phyloP scores from a whole-genome alignment of 2,888 invertebrate species.

The Iselma pallidipennis region DNA sequence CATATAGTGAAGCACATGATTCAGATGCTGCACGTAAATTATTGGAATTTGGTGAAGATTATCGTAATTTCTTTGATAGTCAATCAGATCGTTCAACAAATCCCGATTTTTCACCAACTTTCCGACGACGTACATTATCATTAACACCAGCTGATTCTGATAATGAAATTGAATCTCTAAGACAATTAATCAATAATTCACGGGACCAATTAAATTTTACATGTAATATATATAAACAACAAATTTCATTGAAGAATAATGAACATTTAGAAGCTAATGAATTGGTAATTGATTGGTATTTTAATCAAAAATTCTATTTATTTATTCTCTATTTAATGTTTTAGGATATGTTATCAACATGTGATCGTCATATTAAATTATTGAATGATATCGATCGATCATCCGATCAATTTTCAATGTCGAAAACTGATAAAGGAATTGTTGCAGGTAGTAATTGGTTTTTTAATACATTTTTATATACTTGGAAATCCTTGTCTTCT shows the following conservation, averaged over 20 bases:
- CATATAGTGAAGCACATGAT: slow-evolving; percentile 85
- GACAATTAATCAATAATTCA: slow-evolving; percentile 50
- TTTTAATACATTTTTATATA: slow-evolving; percentile 46
- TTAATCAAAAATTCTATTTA: slow-evolving; percentile 6
- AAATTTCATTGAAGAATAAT: slow-evolving; percentile 46
- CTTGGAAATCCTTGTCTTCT: slow-evolving; percentile 48
- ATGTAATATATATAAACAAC: slow-evolving; percentile 48
- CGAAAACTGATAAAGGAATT: slow-evolving; percentile 46
- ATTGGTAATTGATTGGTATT: slow-evolving; percentile 39
- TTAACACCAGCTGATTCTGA: slow-evolving; percentile 43
- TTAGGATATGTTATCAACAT: slow-evolving; percentile 81
- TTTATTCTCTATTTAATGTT: slow-evolving; percentile 34
- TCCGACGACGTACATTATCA: slow-evolving; percentile 44
- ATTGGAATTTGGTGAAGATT: slow-evolving; percentile 88
- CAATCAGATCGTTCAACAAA: slow-evolving; percentile 85
- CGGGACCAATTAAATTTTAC: slow-evolving; percentile 48
- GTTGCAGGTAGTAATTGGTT: slow-evolving; percentile 53
- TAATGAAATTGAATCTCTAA: slow-evolving; percentile 51
- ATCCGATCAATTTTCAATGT: slow-evolving; percentile 49
- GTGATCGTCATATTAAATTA: slow-evolving; percentile 84
- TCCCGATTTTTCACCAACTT: slow-evolving; percentile 57
- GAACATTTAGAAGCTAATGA: slow-evolving; percentile 49
- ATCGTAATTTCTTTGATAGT: slow-evolving; percentile 85
- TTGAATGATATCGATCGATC: slow-evolving; percentile 59
- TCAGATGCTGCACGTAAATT: slow-evolving; percentile 82